Evolutionary conservation across 2,888 invertebrate genomes (phyloP), one percentile per base, ranked within the genome.

Genomic region (Sarcophaga subvicina): DNA sequence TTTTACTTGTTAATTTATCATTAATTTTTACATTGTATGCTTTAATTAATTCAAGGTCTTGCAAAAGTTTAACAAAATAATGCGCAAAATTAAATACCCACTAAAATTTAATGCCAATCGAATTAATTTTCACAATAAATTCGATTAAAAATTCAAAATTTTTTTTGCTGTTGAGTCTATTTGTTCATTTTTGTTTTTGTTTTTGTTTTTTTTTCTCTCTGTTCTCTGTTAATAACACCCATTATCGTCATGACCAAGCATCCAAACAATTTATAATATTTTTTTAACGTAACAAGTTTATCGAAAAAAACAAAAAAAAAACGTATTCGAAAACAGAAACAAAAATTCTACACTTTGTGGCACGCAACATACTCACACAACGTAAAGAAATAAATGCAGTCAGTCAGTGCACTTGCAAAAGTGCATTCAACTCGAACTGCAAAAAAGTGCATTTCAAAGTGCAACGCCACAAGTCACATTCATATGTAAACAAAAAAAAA

Each of bases 401-500:
- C 54, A 54, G n/a, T 25, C 54, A 54, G n/a, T 25, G 49, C 82
- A 66, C 62, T 72, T 63, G 17, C 54, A 12, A 62, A 71, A 84
- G 87, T 87, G 79, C 87, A 87, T 84, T 87, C 87, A 87, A 87
- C 87, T 84, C 79, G 76, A 84, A 83, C 82, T 1, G 17, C 12
- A 54, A 54, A 14, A 54, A 54, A 54, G 2, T 54, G 0, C 54
- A 14, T 54, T 54, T 54, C 17, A 54, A 17, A 54, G 54, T 54
- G 54, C 54, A 54, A 54, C 54, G 54, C 54, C 54, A 54, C 54
- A 54, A 54, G 14, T 54, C 54, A 54, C 54, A 54, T 17, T 4
- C 54, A 54, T 54, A 72, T 4, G 37, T 37, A 37, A 37, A 37
- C 37, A 10, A 37, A 37, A 37, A 37, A 54, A 70, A 63, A 25